Percentiles rank a stretch among this genome's conserved stretches.
Conservation (phyloP, 2,797 vertebrate species). For the Borostomias antarcticus region DNA sequence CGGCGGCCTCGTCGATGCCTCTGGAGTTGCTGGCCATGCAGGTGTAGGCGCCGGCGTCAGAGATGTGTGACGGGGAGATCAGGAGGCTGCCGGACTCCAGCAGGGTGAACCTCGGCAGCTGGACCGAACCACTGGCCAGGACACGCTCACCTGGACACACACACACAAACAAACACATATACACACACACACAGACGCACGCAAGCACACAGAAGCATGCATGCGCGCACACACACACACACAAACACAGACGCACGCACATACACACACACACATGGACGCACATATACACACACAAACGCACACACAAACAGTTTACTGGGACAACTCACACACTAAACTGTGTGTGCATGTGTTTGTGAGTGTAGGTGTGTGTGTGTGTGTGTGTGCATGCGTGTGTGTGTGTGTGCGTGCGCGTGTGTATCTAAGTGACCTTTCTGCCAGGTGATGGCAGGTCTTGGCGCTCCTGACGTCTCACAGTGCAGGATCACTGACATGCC, state of each 20-base stretch:
- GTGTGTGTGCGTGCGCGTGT: background rate
- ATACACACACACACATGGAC: background rate
- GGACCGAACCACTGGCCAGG: constrained; percentile 93
- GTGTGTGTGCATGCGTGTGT: constrained; percentile 1
- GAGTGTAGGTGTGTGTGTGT: background rate
- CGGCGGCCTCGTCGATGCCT: constrained; percentile 90
- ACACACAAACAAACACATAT: constrained; percentile 19
- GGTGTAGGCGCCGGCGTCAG: constrained; percentile 89
- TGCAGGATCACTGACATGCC: constrained; percentile 92
- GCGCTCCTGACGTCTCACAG: constrained; percentile 94
- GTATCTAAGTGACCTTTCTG: constrained; percentile 85
- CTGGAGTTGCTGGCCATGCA: constrained; percentile 97
- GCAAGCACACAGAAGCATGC: constrained; percentile 12
- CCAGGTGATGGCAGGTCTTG: constrained; percentile 95
- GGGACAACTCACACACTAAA: background rate
- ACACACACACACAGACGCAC: background rate
- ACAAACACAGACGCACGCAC: too few relatives aligned
- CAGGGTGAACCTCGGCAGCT: constrained; percentile 92
- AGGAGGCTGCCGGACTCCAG: constrained; percentile 95
- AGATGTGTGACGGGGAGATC: constrained; percentile 88
- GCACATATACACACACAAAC: too few relatives aligned
- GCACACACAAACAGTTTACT: background rate
- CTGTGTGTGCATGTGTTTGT: too few relatives aligned
- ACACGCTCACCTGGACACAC: constrained; percentile 83
- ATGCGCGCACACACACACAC: too few relatives aligned